These are phyloP conservation scores for Sciurus carolinensis DNA, from an alignment of 2,797 vertebrate genomes.

Conservation along the genomic window DNA sequence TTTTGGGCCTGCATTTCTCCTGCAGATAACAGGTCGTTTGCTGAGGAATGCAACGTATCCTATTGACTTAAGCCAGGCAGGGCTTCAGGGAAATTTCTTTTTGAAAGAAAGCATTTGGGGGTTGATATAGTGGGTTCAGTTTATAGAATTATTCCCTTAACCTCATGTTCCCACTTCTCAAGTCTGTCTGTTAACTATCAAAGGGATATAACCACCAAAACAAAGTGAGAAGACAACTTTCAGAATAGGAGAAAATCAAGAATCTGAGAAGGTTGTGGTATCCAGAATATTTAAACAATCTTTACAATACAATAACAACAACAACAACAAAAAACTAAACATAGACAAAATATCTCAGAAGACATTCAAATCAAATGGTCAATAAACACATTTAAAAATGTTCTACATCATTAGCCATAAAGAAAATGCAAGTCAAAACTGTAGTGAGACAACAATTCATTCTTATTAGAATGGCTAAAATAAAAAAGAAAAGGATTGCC, in stretches of 20 bases:
- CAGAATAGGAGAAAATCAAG: not conserved
- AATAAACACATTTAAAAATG: not conserved
- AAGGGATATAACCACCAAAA: not conserved
- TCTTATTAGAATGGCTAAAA: not conserved
- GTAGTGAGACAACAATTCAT: not conserved
- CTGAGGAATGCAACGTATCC: too few species aligned
- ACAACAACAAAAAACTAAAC: constrained; percentile 27
- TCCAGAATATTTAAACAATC: constrained; percentile 3
- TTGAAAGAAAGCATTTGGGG: too few species aligned
- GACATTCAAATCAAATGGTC: not conserved
- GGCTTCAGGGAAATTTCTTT: too few species aligned
- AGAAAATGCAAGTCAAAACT: constrained; percentile 45
- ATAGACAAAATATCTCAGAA: not conserved
- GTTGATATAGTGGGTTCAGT: too few species aligned
- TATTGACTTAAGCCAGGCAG: too few species aligned
- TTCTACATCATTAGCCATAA: not conserved
- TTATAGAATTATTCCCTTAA: too few species aligned
- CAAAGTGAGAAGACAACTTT: not conserved
- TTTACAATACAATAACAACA: not conserved
- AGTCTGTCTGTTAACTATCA: too few species aligned
- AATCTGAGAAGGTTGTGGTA: not conserved
- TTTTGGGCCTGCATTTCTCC: too few species aligned
- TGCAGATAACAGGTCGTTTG: too few species aligned
- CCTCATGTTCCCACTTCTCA: too few species aligned
- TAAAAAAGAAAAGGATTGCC: not conserved